These are phyloP conservation scores for Liasis olivaceus DNA, from an alignment of 2,797 vertebrate species.

Conservation along the genomic window DNA sequence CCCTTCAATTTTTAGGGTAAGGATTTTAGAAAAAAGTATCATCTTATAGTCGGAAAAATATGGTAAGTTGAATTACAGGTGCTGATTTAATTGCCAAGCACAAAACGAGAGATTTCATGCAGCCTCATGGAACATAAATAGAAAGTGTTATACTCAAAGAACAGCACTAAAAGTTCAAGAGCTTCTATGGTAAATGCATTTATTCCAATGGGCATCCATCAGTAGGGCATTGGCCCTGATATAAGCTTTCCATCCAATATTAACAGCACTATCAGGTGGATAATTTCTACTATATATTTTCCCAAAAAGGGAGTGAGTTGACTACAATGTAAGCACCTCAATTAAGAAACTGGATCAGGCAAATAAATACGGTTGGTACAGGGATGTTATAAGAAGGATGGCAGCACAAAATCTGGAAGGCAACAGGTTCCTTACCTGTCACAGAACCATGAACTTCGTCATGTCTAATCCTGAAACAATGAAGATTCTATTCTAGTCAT, in stretches of 20 bases:
- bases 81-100: fast-evolving
- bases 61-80: not conserved
- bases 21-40: no score
- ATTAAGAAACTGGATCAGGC: not conserved
- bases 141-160: not conserved
- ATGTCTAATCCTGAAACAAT: not conserved
- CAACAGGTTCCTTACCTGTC: not conserved
- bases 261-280: not conserved
- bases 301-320: not conserved
- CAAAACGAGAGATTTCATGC: not conserved
- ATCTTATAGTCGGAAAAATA: no score
- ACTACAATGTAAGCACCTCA: not conserved
- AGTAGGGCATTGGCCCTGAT: not conserved
- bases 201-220: not conserved
- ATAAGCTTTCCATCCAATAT: not conserved
- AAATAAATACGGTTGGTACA: not conserved
- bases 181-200: not conserved
- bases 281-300: not conserved
- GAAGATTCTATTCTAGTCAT: not conserved
- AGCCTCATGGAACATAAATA: not conserved
- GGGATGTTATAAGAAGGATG: not conserved
- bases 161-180: not conserved
- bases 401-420: not conserved
- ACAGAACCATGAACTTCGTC: not conserved
- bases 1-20: no score